Percentiles rank a stretch among this genome's conserved stretches.
These are phyloP conservation scores for Carassius auratus DNA, from an alignment of 2,113 vertebrate species.

Conservation along the genomic window DNA sequence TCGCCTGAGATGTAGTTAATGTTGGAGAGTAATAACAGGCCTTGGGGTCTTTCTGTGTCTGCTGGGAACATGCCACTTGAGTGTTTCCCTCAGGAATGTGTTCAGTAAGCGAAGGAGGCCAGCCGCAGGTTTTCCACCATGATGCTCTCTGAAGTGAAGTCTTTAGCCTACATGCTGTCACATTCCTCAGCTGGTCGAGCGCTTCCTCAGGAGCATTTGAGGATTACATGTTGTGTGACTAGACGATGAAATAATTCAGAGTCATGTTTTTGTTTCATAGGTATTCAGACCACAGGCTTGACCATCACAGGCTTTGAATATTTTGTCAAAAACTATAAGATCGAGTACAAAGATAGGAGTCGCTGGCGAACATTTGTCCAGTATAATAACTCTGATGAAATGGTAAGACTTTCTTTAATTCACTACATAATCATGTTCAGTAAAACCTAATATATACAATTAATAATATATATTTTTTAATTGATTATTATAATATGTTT, in stretches of 20 bases:
- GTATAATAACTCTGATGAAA: constrained; percentile 62
- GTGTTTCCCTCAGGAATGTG: neutral
- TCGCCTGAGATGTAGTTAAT: constrained; percentile 4
- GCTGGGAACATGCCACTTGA: constrained; percentile 1
- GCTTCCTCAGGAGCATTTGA: neutral
- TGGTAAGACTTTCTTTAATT: constrained; percentile 37
- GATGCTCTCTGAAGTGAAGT: constrained; percentile 19
- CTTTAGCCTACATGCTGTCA: neutral
- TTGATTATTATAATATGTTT: too few relatives aligned
- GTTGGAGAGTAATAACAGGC: constrained; percentile 34
- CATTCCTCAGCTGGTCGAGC: neutral
- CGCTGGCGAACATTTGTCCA: constrained; percentile 82
- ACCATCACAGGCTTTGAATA: constrained; percentile 70
- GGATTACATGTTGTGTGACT: neutral
- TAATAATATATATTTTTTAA: too few relatives aligned
- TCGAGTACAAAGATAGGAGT: constrained; percentile 78
- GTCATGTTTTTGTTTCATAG: constrained; percentile 60
- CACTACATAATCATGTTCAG: neutral
- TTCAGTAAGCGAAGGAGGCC: neutral
- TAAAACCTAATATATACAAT: too few relatives aligned
- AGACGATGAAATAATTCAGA: neutral
- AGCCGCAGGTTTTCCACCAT: neutral
- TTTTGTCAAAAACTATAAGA: constrained; percentile 80
- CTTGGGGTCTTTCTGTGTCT: neutral
- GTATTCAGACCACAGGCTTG: constrained; percentile 80